Evolutionary conservation across 1,140 invertebrate species (phyloP), one percentile per base, ranked within the genome.

Genomic region (Parapsyche elsis): DNA sequence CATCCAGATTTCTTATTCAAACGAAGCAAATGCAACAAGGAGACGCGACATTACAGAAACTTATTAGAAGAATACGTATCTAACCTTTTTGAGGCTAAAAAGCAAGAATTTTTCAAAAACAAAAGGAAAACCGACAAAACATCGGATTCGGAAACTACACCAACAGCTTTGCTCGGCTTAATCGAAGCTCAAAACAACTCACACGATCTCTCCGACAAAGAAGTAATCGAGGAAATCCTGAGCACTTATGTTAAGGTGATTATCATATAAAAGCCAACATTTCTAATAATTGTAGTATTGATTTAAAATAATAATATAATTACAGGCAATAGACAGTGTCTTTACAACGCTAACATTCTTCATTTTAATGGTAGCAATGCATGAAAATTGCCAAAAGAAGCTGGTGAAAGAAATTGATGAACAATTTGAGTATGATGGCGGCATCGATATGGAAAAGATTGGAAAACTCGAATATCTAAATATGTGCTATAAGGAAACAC

Each of bases 401-500:
- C 61, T 84, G 24, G 77, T 30, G 23, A 44, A 80, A 30, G 81
- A 84, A 78, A 64, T 83, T 12, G 14, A 71, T 5, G n/a, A 81
- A 61, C 30, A 7, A 4, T 4, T 38, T 38, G 7, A 4, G 12
- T 19, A 53, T 23, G 21, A 59, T 30, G 14, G 5, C 1, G 19
- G 10, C n/a, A 12, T 76, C 30, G n/a, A 49, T 12, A 12, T 14
- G 2, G 24, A 59, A 9, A 19, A 76, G 14, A 57, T 76, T 0
- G 9, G 10, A n/a, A 57, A 57, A 14, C 9, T 76, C 0, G 21
- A 46, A 9, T 84, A 84, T 59, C 44, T 80, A 19, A 76, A 84
- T 57, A 80, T 83, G 80, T 79, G 81, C 0, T 23, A 81, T 0
- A 64, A 81, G 19, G 83, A 84, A 80, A 77, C 80, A 0, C 57